These are phyloP conservation scores for Micronycteris hirsuta DNA, from an alignment of 2,113 vertebrate species.

Conservation along the genomic window DNA sequence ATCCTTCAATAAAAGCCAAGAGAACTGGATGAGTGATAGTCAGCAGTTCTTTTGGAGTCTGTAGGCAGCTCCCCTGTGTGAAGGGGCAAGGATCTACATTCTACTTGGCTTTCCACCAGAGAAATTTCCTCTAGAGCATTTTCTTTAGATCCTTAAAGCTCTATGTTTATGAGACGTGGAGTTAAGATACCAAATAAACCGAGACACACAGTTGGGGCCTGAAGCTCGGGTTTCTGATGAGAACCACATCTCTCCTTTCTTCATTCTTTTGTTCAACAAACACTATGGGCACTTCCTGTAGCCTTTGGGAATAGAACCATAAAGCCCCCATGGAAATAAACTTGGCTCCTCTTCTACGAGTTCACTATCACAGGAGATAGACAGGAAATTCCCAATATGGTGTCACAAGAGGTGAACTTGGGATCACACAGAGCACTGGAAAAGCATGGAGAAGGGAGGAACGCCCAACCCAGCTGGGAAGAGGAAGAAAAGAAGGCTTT, in stretches of 20 bases:
- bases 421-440: not conserved
- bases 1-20: constrained; percentile 15
- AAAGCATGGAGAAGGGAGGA: not conserved
- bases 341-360: not conserved
- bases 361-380: not conserved
- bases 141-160: constrained; percentile 42
- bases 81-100: not conserved
- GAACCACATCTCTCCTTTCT: not conserved
- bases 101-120: constrained; percentile 52
- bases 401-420: not conserved
- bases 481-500: not conserved
- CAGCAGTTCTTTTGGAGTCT: not conserved
- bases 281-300: not conserved
- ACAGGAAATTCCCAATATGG: not conserved
- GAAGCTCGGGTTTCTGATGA: not conserved
- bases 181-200: not conserved
- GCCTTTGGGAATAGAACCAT: not conserved
- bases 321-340: not conserved
- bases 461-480: not conserved
- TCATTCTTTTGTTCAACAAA: not conserved
- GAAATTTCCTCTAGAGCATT: constrained; percentile 37
- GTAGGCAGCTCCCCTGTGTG: not conserved
- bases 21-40: constrained; percentile 7
- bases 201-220: not conserved
- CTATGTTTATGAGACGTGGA: not conserved